These are phyloP conservation scores for Antechinus flavipes DNA, from an alignment of 2,113 vertebrate genomes.

Conservation along the genomic window DNA sequence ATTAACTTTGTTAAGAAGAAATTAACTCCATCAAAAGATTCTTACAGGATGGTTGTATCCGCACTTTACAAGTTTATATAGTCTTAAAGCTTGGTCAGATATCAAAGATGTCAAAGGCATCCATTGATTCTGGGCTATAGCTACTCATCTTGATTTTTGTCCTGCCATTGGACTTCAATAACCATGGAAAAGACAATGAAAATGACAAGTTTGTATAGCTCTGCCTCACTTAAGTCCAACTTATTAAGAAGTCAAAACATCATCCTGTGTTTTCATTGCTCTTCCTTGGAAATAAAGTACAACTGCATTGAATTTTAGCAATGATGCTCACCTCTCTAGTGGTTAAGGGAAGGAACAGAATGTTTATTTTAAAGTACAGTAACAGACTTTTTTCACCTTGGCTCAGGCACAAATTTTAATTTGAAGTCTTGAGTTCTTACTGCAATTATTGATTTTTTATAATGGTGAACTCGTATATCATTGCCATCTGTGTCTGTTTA, in stretches of 20 bases:
- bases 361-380: too few species aligned
- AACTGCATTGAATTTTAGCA: too few species aligned
- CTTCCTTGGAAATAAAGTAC: too few species aligned
- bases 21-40: background rate
- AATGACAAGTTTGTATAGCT: too few species aligned
- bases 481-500: background rate
- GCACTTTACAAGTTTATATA: background rate
- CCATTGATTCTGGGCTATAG: background rate
- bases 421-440: background rate
- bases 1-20: background rate
- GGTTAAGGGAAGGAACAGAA: too few species aligned
- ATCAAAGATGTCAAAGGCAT: background rate
- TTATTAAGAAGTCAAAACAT: too few species aligned
- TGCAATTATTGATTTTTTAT: background rate
- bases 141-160: background rate
- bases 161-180: background rate
- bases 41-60: background rate
- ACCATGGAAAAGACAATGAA: background rate
- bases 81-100: background rate
- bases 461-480: background rate
- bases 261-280: too few species aligned
- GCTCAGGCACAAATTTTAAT: background rate
- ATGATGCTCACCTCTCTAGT: too few species aligned
- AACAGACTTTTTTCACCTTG: too few species aligned
- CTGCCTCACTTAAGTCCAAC: too few species aligned